These are phyloP conservation scores for Eumeta japonica DNA, from an alignment of 1,140 invertebrate species.

Conservation along the genomic window DNA sequence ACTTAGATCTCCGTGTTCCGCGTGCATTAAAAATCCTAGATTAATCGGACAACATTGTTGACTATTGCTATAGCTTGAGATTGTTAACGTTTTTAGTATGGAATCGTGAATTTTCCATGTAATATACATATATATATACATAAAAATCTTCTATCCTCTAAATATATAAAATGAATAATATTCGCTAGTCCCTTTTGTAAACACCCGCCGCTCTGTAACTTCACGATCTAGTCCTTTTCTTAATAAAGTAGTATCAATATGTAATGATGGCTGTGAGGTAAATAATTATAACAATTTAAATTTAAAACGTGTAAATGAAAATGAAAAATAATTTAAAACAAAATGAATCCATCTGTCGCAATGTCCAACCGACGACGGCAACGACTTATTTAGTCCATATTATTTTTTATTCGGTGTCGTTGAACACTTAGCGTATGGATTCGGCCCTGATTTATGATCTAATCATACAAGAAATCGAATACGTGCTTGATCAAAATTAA, in stretches of 20 bases:
- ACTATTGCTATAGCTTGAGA: conserved; percentile 58
- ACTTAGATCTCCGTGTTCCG: conserved; percentile 38
- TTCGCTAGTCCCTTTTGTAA: conserved; percentile 54
- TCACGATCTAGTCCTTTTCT: conserved; percentile 50
- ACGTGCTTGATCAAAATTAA: too few relatives aligned
- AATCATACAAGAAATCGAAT: too few relatives aligned
- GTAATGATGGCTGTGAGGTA: conserved; percentile 58
- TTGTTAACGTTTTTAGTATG: conserved; percentile 57
- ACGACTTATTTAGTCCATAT: too few relatives aligned
- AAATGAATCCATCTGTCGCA: conserved; percentile 29
- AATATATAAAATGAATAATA: conserved; percentile 45
- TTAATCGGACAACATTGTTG: conserved; percentile 56
- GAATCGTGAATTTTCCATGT: conserved; percentile 53
- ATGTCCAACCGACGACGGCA: too few relatives aligned
- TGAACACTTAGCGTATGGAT: too few relatives aligned
- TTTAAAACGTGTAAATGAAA: conserved; percentile 52
- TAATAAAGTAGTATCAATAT: conserved; percentile 57
- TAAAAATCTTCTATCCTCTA: conserved; percentile 46
- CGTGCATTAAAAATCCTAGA: conserved; percentile 50
- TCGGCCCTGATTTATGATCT: too few relatives aligned
- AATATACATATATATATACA: conserved; percentile 46
- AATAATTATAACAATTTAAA: conserved; percentile 53
- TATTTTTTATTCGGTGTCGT: too few relatives aligned
- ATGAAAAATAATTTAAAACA: conserved; percentile 37
- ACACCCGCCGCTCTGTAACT: conserved; percentile 49